Base-by-base conservation (phyloP, 2,797 vertebrate species). In the Sorex maritimensis region DNA sequence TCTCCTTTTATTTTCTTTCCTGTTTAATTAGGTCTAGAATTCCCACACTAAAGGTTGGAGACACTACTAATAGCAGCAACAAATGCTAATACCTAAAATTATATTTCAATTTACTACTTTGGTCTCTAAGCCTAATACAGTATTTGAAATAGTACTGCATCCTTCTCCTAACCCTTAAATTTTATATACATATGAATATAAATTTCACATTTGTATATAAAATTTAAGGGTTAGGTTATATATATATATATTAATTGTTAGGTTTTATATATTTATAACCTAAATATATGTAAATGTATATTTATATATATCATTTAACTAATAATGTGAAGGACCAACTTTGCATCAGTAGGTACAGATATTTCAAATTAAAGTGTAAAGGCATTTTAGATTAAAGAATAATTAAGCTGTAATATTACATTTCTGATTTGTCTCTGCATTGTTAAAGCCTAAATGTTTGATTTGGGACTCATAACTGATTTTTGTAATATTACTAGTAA, bases 21-120 rank as follows among this genome's bases (percentile, higher is more conserved):
- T 86, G 84, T 90, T 92, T 91, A 94, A 90, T 91, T 93, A 82
- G 78, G 77, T 89, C 41, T 6, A 68, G 72, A 95, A 90, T 94
- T 91, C 73, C 38, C 38, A 73, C 79, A 82, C 34, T 41, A 87
- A 46, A 77, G 5, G 2, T 41, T 86, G 63, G 71, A 87, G 21
- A 30, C 52, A 94, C 68, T 82, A 28, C 11, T 86, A 85, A 89
- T 73, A 92, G 79, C 7, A 74, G 15, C 61, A 71, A 80, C 78
- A 92, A 89, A 58, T 71, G 41, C 8, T 21, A 17, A 34, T 49
- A 28, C 30, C 75, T 85, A 63, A 95, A 88, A 85, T 87, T 79
- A 85, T 90, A 85, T 75, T 90, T 65, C 52, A 2, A 44, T 4
- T 10, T 85, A 68, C 41, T 89, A 19, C 61, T 89, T 8, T 84